These are phyloP conservation scores for Proteles cristata DNA, from an alignment of 2,113 vertebrate genomes.

Conservation along the genomic window DNA sequence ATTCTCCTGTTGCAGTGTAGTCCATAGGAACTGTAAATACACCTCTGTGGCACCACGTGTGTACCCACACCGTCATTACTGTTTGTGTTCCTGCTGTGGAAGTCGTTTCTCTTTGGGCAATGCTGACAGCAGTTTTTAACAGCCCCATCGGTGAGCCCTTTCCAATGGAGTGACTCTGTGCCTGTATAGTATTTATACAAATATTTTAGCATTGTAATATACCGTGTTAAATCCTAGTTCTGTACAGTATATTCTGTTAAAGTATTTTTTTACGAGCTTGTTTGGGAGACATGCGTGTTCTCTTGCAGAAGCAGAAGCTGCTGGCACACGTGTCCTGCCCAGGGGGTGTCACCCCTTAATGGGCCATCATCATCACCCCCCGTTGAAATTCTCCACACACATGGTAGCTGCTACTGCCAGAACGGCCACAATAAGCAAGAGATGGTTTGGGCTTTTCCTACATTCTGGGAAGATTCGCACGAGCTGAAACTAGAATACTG, in stretches of 20 bases:
- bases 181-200: slow-evolving; percentile 90
- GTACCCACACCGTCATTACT: neutral
- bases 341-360: neutral
- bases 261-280: slow-evolving; percentile 89
- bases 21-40: neutral
- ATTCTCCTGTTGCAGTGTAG: rapidly evolving
- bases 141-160: slow-evolving; percentile 67
- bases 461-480: neutral
- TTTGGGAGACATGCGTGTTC: slow-evolving; percentile 73
- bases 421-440: neutral
- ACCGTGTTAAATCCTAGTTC: slow-evolving; percentile 60
- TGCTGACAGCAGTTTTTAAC: neutral
- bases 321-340: neutral
- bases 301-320: slow-evolving; percentile 43
- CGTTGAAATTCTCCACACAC: neutral
- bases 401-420: neutral
- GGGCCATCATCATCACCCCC: neutral
- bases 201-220: slow-evolving; percentile 84
- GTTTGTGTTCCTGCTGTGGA: neutral
- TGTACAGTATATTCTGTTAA: slow-evolving; percentile 86
- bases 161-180: slow-evolving; percentile 76
- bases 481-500: neutral
- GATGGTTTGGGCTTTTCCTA: neutral
- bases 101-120: slow-evolving; percentile 49
- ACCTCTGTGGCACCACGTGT: neutral